phyloP scores from a whole-genome alignment of 64 coral and sea anemone genomes.

The Dendrophyllia cribrosa region DNA sequence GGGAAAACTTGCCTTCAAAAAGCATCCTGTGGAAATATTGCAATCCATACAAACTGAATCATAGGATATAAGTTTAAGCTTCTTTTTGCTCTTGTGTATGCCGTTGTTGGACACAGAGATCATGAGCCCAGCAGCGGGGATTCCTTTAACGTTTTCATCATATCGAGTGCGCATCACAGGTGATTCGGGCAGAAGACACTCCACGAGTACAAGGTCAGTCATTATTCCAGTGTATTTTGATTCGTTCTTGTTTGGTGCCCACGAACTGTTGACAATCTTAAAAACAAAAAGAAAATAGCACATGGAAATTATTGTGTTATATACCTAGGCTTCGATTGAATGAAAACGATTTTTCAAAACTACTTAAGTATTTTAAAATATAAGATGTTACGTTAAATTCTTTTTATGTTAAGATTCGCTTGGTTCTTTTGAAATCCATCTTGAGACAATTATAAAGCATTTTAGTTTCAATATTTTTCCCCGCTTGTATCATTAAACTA shows the following conservation, averaged over 20 bases:
- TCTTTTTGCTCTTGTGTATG: background rate
- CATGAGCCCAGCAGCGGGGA: conserved; percentile 39
- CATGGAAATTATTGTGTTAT: too few species aligned
- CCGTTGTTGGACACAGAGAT: conserved; percentile 49
- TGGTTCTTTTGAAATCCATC: too few species aligned
- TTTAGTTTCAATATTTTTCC: too few species aligned
- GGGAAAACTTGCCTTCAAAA: background rate
- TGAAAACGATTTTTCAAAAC: too few species aligned
- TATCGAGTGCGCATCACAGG: background rate
- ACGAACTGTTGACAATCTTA: conserved; percentile 30
- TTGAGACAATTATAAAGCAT: too few species aligned
- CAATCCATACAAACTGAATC: conserved; percentile 49
- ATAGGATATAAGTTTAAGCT: conserved; percentile 31
- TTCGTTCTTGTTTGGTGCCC: background rate
- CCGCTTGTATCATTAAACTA: too few species aligned
- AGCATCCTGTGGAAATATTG: conserved; percentile 31
- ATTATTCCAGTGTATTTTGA: background rate
- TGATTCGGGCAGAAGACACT: background rate
- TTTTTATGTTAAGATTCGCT: too few species aligned
- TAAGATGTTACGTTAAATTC: too few species aligned
- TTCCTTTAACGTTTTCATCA: conserved; percentile 2
- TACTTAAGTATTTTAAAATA: too few species aligned
- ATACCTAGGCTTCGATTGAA: too few species aligned
- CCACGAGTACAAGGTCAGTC: conserved; percentile 37
- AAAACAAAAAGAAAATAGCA: background rate